phyloP scores from a whole-genome alignment of 2,797 vertebrate species.

The Sebastiscus albofasciatus region DNA sequence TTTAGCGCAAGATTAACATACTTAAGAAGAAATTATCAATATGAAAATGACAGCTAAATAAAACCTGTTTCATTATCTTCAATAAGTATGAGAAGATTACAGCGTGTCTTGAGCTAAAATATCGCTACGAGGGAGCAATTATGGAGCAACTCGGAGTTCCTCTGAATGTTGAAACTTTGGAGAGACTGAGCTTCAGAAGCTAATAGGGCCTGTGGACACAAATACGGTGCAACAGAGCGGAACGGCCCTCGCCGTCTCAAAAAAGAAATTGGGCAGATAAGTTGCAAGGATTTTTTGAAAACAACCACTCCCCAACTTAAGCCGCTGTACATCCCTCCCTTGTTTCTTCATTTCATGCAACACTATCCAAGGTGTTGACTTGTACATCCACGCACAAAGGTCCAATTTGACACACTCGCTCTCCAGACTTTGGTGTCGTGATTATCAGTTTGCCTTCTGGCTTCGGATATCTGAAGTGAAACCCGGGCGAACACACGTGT shows the following conservation, averaged over 20 bases:
- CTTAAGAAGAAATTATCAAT: not conserved
- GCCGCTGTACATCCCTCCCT: not conserved
- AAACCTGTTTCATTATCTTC: not conserved
- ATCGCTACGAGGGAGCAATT: conserved; percentile 35
- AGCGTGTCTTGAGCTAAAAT: not conserved
- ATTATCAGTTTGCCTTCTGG: conserved; percentile 59
- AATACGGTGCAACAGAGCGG: conserved; percentile 57
- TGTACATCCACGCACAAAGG: conserved; percentile 12
- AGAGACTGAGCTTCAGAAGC: conserved; percentile 44
- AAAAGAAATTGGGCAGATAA: conserved; percentile 69
- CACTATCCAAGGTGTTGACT: conserved; percentile 57
- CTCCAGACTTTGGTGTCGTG: conserved; percentile 25
- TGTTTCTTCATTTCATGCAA: conserved; percentile 70
- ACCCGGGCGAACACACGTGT: not conserved
- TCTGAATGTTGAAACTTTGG: conserved; percentile 32
- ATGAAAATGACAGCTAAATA: not conserved
- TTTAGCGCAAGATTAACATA: not conserved
- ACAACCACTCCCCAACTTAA: conserved; percentile 52
- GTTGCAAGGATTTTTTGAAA: conserved; percentile 51
- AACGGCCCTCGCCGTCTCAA: conserved; percentile 57
- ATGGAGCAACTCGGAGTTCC: conserved; percentile 1
- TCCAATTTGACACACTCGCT: conserved; percentile 46
- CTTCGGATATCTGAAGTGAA: conserved; percentile 9
- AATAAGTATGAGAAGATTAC: conserved; percentile 3
- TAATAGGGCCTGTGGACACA: conserved; percentile 62